Percentiles rank a stretch among this genome's conserved stretches.
Conservation (phyloP, 2,797 vertebrate genomes). For the Eremophila alpestris region DNA sequence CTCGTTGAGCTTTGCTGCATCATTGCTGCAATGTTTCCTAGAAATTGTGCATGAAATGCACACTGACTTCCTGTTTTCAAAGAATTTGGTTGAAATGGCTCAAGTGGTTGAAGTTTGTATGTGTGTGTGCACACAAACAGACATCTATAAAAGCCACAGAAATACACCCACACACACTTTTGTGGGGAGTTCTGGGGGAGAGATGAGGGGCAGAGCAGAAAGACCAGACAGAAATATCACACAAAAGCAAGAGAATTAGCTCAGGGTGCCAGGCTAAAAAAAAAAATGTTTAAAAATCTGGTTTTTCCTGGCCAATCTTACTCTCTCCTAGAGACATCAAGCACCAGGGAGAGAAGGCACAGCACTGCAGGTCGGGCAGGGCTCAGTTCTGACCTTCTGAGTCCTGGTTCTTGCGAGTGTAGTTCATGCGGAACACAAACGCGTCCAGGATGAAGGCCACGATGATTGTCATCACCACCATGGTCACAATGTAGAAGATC, state of each 20-base stretch:
- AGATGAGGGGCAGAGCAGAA: not conserved
- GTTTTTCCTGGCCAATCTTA: not conserved
- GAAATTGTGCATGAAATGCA: not conserved
- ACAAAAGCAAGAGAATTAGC: not conserved
- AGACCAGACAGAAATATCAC: not conserved
- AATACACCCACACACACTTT: not conserved
- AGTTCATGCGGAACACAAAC: slow-evolving; percentile 99
- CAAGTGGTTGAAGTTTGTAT: not conserved
- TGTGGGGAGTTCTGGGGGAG: not conserved
- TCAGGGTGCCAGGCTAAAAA: not conserved
- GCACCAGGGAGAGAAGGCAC: not conserved
- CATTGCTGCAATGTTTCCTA: not conserved
- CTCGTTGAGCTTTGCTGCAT: not conserved
- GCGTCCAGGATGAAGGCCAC: slow-evolving; percentile 97
- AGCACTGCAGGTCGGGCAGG: accelerated
- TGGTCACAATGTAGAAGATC: slow-evolving; percentile 98
- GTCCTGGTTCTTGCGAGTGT: slow-evolving; percentile 93
- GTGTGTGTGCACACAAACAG: accelerated
- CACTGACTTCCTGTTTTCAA: accelerated
- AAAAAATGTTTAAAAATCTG: not conserved
- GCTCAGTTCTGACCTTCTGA: slow-evolving; percentile 79
- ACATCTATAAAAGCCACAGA: not conserved
- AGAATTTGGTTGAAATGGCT: not conserved
- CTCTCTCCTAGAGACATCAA: not conserved
- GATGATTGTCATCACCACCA: slow-evolving; percentile 99